Evolutionary conservation across 2,113 vertebrate species (phyloP).

Genomic region (Sylvia atricapilla): DNA sequence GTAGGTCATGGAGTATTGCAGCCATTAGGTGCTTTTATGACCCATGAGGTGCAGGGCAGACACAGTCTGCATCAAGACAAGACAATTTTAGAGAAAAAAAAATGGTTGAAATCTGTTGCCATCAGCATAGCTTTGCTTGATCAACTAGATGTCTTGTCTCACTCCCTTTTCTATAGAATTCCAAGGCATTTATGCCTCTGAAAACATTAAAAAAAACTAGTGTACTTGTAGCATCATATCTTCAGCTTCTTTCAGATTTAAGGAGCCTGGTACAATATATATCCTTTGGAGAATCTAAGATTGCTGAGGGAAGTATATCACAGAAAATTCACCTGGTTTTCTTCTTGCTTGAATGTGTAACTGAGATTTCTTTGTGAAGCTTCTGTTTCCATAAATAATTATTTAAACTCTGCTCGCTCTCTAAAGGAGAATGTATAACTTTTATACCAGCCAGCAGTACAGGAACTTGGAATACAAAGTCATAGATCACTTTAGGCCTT

Average conservation of each 20-base stretch:
- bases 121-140: background rate
- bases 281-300: background rate
- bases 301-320: background rate
- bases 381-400: background rate
- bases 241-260: background rate
- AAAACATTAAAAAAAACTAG: background rate
- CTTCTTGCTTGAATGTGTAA: background rate
- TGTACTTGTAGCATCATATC: background rate
- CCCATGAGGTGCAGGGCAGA: background rate
- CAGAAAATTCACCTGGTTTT: background rate
- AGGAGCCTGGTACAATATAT: background rate
- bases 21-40: accelerated
- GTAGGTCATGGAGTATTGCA: background rate
- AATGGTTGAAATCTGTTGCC: background rate
- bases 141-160: background rate
- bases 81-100: background rate
- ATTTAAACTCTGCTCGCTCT: background rate
- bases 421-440: background rate
- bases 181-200: background rate
- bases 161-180: background rate
- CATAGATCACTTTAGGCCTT: background rate
- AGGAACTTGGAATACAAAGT: background rate
- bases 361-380: background rate
- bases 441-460: background rate
- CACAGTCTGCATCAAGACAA: background rate